These are phyloP conservation scores for Dexiosoma caninum DNA, from an alignment of 2,888 invertebrate genomes.

Conservation along the genomic window DNA sequence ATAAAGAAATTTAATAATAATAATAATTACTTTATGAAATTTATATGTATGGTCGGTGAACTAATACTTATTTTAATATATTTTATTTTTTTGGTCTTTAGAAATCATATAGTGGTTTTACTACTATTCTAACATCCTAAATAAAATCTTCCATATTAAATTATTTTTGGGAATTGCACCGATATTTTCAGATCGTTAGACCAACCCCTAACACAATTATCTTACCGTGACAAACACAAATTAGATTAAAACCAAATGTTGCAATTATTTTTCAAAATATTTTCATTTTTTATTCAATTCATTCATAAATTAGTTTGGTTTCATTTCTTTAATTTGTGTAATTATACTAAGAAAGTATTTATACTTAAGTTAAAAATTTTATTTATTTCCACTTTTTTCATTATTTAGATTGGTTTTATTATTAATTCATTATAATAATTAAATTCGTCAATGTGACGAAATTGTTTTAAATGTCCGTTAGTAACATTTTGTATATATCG, in stretches of 20 bases:
- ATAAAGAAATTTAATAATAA: too few relatives aligned
- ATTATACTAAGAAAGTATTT: slow-evolving; percentile 61
- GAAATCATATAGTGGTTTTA: too few relatives aligned
- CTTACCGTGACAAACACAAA: not conserved
- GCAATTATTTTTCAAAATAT: slow-evolving; percentile 62
- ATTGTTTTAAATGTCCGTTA: slow-evolving; percentile 75
- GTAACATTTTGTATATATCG: slow-evolving; percentile 73
- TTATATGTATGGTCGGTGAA: too few relatives aligned
- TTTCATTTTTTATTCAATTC: slow-evolving; percentile 59
- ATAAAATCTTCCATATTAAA: too few relatives aligned
- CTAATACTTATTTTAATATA: too few relatives aligned
- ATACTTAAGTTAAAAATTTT: slow-evolving; percentile 51
- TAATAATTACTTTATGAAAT: too few relatives aligned
- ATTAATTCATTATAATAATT: slow-evolving; percentile 70
- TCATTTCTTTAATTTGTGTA: slow-evolving; percentile 47
- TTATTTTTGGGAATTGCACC: too few relatives aligned
- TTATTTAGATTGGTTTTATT: slow-evolving; percentile 41
- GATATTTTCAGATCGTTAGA: too few relatives aligned
- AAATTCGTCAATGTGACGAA: slow-evolving; percentile 79
- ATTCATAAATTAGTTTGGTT: slow-evolving; percentile 60
- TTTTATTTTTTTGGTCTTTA: too few relatives aligned
- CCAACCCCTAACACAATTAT: too few relatives aligned
- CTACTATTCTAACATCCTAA: too few relatives aligned
- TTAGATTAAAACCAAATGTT: slow-evolving; percentile 4
- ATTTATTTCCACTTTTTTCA: slow-evolving; percentile 37